phyloP scores from a whole-genome alignment of 2,888 invertebrate species.

The Heliconius ethilla region DNA sequence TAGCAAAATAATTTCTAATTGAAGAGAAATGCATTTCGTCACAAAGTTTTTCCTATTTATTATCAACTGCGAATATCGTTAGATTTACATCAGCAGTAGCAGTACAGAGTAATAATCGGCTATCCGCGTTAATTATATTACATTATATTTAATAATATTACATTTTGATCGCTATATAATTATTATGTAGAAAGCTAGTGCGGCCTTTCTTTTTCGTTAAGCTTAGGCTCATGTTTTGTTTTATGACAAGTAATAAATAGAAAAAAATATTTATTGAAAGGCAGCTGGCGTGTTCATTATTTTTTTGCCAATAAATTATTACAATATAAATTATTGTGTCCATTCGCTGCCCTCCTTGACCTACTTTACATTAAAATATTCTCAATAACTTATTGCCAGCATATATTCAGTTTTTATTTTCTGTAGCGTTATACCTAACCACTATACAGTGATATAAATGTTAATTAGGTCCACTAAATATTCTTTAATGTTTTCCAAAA shows the following conservation, averaged over 20 bases:
- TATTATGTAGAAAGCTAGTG: neutral
- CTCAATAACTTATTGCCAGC: neutral
- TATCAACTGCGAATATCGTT: neutral
- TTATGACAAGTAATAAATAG: neutral
- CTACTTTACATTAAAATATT: constrained; percentile 4
- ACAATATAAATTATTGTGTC: too few species aligned
- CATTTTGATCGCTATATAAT: neutral
- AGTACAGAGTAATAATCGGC: neutral
- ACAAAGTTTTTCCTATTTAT: constrained; percentile 1
- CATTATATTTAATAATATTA: neutral
- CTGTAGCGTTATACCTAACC: neutral
- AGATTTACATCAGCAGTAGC: constrained; percentile 1
- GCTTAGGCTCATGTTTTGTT: neutral
- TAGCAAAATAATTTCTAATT: constrained; percentile 2
- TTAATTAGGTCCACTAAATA: neutral
- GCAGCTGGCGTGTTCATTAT: neutral
- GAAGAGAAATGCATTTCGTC: neutral
- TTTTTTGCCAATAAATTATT: neutral
- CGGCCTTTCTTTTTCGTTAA: neutral
- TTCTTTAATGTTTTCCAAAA: neutral
- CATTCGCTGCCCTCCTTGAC: neutral
- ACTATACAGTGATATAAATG: neutral
- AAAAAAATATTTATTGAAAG: neutral
- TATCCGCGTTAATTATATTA: neutral
- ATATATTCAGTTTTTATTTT: constrained; percentile 10